phyloP scores from a whole-genome alignment of 2,888 invertebrate species.

The Eilema griseolum region DNA sequence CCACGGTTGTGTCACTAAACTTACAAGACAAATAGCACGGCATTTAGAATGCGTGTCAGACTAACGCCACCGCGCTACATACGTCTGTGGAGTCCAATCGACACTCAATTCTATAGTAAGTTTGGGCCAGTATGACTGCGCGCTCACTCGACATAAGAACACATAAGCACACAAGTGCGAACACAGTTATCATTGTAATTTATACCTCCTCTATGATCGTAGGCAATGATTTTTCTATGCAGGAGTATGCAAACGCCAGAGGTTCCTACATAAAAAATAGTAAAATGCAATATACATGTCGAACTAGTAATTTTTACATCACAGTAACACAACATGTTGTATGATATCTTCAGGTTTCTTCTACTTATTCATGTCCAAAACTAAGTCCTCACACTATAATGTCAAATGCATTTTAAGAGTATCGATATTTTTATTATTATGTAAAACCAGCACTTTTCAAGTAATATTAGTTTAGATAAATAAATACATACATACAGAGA shows the following conservation, averaged over 20 bases:
- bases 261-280: conserved; percentile 78
- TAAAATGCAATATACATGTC: conserved; percentile 38
- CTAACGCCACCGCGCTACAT: not conserved
- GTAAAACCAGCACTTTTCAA: too few relatives aligned
- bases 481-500: not conserved
- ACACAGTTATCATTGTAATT: conserved; percentile 51
- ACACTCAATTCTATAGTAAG: not conserved
- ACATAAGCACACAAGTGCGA: conserved; percentile 62
- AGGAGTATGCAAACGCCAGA: conserved; percentile 89
- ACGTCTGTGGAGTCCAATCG: not conserved
- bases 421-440: too few relatives aligned
- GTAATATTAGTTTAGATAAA: not conserved
- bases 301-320: conserved; percentile 1
- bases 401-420: not conserved
- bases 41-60: not conserved
- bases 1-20: not conserved
- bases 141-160: conserved; percentile 45
- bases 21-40: not conserved
- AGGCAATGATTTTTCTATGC: conserved; percentile 90
- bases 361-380: not conserved
- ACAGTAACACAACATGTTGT: not conserved
- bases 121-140: not conserved
- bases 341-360: not conserved
- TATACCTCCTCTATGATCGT: conserved; percentile 89
- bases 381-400: not conserved